Percentiles rank a stretch among this genome's conserved stretches.
phyloP scores from a whole-genome alignment of 1,140 invertebrate genomes.

The Solenopsis invicta region DNA sequence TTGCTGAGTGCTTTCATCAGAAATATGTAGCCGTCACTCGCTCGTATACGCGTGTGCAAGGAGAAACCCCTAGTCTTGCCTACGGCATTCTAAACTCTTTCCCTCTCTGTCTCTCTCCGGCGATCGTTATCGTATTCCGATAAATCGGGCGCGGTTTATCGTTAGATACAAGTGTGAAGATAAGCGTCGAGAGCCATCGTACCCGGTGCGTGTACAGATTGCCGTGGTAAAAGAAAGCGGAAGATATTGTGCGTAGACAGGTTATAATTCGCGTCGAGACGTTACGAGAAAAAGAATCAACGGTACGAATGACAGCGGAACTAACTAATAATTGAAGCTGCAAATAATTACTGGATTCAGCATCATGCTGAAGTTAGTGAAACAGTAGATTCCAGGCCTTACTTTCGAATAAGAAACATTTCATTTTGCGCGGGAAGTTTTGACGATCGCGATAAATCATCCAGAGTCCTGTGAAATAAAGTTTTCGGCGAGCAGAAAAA shows the following conservation, averaged over 20 bases:
- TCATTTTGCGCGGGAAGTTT: background rate
- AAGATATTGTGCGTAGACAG: slow-evolving; percentile 62
- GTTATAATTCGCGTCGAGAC: slow-evolving; percentile 28
- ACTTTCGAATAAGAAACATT: background rate
- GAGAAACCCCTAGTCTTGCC: slow-evolving; percentile 72
- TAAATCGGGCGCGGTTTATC: slow-evolving; percentile 76
- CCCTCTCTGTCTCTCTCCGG: slow-evolving; percentile 31
- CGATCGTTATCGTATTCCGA: slow-evolving; percentile 76
- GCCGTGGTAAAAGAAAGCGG: slow-evolving; percentile 63
- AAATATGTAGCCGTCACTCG: slow-evolving; percentile 45
- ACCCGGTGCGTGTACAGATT: slow-evolving; percentile 11
- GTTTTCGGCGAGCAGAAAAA: background rate
- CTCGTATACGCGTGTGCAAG: slow-evolving; percentile 42
- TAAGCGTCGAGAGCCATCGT: slow-evolving; percentile 50
- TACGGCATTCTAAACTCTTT: slow-evolving; percentile 71
- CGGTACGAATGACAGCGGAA: background rate
- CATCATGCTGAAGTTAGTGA: background rate
- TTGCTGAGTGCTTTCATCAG: slow-evolving; percentile 55
- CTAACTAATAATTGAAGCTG: slow-evolving; percentile 24
- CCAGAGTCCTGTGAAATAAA: background rate
- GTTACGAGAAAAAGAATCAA: slow-evolving; percentile 19
- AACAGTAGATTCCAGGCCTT: background rate
- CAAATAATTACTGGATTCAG: background rate
- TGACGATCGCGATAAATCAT: background rate
- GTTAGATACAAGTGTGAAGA: slow-evolving; percentile 71